A percentile compares a stretch with the other conserved stretches of the same genome.
phyloP scores from a whole-genome alignment of 2,797 vertebrate genomes.

The Pantherophis alleghaniensis region DNA sequence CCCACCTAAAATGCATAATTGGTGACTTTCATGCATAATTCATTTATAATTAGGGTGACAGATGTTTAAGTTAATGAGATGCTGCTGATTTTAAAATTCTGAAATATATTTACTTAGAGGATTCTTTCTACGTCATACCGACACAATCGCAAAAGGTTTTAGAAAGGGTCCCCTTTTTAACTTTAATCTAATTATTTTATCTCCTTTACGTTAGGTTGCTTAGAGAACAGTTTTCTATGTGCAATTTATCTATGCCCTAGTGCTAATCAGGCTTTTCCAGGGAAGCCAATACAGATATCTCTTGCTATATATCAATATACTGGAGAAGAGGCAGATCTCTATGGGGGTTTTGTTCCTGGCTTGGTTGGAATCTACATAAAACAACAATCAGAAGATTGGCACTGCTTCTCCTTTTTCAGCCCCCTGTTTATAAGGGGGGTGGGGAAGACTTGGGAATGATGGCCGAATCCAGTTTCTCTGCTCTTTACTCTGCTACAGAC shows the following conservation, averaged over 20 bases:
- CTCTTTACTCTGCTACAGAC: not conserved
- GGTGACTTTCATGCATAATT: slow-evolving; percentile 17
- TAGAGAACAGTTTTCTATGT: not conserved
- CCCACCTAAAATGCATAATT: not conserved
- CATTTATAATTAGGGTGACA: slow-evolving; percentile 29
- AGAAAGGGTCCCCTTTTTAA: not conserved
- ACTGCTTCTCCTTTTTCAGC: not conserved
- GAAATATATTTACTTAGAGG: slow-evolving; percentile 10
- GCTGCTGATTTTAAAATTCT: slow-evolving; percentile 14
- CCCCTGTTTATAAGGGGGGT: not conserved
- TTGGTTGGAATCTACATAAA: not conserved
- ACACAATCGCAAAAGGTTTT: slow-evolving; percentile 7
- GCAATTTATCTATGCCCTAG: not conserved
- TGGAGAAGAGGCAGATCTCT: not conserved
- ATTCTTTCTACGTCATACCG: slow-evolving; percentile 5
- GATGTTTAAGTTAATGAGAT: slow-evolving; percentile 38
- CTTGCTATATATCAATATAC: not conserved
- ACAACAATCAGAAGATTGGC: not conserved
- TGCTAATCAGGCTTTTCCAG: not conserved
- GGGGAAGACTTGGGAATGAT: not conserved
- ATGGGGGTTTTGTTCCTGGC: not conserved
- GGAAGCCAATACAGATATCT: not conserved
- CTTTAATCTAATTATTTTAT: not conserved
- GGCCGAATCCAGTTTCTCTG: not conserved
- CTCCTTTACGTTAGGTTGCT: not conserved